phyloP scores from a whole-genome alignment of 1,140 invertebrate genomes.

The Drosophila seguyi region DNA sequence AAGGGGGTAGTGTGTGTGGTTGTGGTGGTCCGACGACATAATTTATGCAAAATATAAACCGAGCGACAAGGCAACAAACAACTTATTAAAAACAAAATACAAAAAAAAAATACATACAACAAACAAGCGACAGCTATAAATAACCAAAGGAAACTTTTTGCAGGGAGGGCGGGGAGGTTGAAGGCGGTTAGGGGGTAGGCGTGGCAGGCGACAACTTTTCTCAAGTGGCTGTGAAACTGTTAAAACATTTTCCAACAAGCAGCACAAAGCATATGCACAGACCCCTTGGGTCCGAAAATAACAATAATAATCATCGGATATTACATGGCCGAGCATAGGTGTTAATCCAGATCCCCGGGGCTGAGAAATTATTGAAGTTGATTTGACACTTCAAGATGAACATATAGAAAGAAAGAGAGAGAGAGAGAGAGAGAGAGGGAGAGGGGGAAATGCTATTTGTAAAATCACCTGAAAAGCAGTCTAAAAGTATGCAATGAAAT shows the following conservation, averaged over 20 bases:
- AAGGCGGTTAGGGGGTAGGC: not conserved
- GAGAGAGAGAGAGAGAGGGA: not conserved
- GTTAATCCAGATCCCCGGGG: not conserved
- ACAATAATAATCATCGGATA: slow-evolving; percentile 9
- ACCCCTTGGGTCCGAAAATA: not conserved
- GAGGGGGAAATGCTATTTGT: not conserved
- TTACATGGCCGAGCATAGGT: not conserved
- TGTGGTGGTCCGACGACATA: slow-evolving; percentile 50
- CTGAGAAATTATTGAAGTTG: not conserved
- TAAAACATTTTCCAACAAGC: slow-evolving; percentile 30
- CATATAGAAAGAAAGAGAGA: not conserved
- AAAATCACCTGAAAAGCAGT: not conserved
- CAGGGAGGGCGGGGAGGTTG: not conserved
- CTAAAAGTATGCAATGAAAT: not conserved
- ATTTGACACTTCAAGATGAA: not conserved
- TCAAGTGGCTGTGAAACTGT: slow-evolving; percentile 69
- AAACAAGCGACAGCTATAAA: slow-evolving; percentile 78
- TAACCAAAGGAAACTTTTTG: slow-evolving; percentile 43
- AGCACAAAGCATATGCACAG: slow-evolving; percentile 33
- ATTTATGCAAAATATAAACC: slow-evolving; percentile 80
- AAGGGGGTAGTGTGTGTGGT: not conserved
- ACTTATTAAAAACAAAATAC: slow-evolving; percentile 60
- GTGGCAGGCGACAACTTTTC: slow-evolving; percentile 32
- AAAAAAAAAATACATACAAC: slow-evolving; percentile 42
- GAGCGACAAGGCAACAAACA: slow-evolving; percentile 68